Evolutionary conservation across 2,113 vertebrate genomes (phyloP), one percentile per base, ranked within the genome.

Genomic region (Capreolus pygargus): DNA sequence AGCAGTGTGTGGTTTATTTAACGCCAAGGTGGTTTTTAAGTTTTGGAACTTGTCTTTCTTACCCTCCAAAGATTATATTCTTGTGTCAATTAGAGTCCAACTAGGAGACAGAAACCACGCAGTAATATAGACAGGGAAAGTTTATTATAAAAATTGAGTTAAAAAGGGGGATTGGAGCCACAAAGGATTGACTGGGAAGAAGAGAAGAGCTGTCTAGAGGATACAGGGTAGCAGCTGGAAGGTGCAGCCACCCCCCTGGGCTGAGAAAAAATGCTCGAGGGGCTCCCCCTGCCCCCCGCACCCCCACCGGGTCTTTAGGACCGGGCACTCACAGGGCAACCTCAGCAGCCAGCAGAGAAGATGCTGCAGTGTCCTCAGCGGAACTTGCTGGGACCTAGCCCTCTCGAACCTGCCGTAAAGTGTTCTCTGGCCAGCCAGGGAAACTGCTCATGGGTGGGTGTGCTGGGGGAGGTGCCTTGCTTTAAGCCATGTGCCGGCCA

Each of bases 171-270:
- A 6, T 17, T 30, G 5, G 36, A 30, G 36, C 2, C 30, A 7
- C n/a, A 57, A 2, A 1, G 43, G 21, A 14, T 2, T 30, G 52
- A 11, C 16, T 25, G 0, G 12, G 11, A 50, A 84, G 57, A 50
- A 64, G 25, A 12, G 36, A 19, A 33, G 19, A 91, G 54, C 30
- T 23, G 19, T 23, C 61, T 30, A 2, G 47, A 19, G 92, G 17
- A 21, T 1, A 23, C 0, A 0, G 36, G 12, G 30, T 4, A 1
- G 23, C 23, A 8, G 33, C 23, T 0, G 0, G 21, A 10, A 60
- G 50, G 30, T 47, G 3, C 17, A 23, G 16, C 10, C 9, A 4
- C 3, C 4, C 36, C 12, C 17, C 0, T 30, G 10, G 81, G 13
- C 23, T 3, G 30, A 54, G 11, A 76, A 12, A 21, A 61, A 27